Base-by-base conservation (phyloP, 64 coral and sea anemone genomes). In the Montipora efflorescens region DNA sequence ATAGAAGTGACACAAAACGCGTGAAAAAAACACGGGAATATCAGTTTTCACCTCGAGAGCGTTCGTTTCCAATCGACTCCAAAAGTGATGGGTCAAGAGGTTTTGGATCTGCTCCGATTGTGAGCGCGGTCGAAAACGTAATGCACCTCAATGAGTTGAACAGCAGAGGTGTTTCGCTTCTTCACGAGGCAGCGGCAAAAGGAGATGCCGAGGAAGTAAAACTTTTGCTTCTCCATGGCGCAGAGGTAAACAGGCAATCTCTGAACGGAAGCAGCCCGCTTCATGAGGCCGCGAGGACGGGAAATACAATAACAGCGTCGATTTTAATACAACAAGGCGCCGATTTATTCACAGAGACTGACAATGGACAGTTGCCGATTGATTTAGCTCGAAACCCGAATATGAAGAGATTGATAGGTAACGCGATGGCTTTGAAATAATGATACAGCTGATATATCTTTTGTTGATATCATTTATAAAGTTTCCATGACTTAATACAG, bases 181-280 rank as follows among this genome's bases (percentile, higher is more conserved):
- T 97, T 25, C 96, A 97, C 79, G 93, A 94, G 46, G 84, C 87
- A 16, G 93, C 93, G 15, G 92, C 61, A 5, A 71, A 76, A 73
- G 96, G 96, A 0, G 96, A 97, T 67, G 16, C 89, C 0, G 89
- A 91, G 76, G 88, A 53, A 15, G 89, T 95, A 1, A 79, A 87
- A 0, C 51, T 92, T 8, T 78, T 97, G 36, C 87, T 97, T 43
- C 85, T 95, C 13, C 79, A 82, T 10, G 96, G 96, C 7, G 96
- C 96, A 43, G 96, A 97, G 72, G 96, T 97, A 5, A 97, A 97
- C 50, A 79, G 96, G 76, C 96, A 97, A 44, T 94, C 96, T 51
- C 64, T 97, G 19, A 75, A 95, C 44, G 96, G 96, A 16, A 97
- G 96, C 52, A 95, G 88, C 19, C 93, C 96, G 7, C 71, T 97